phyloP scores from a whole-genome alignment of 2,797 vertebrate species.

The Alfaro cultratus region DNA sequence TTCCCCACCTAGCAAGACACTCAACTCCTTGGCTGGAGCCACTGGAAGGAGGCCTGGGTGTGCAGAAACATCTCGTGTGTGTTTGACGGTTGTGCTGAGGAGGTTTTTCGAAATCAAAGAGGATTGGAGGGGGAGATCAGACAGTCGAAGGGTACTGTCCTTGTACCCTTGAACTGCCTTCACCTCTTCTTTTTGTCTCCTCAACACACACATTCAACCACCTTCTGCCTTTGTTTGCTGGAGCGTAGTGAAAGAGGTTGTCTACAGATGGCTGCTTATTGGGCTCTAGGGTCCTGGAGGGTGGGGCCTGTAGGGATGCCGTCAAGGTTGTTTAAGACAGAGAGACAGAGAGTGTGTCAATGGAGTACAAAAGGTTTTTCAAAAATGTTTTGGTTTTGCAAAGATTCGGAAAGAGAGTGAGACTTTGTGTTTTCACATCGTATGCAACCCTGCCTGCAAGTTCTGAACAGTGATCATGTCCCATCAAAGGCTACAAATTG shows the following conservation, averaged over 20 bases:
- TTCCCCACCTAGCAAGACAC: slow-evolving; percentile 64
- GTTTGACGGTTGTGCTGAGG: neutral
- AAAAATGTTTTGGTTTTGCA: slow-evolving; percentile 29
- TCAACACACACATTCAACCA: slow-evolving; percentile 47
- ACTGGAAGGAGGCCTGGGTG: slow-evolving; percentile 35
- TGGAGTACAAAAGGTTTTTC: slow-evolving; percentile 41
- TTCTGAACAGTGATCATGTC: slow-evolving; percentile 38
- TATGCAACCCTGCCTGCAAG: slow-evolving; percentile 10
- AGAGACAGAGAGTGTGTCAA: slow-evolving; percentile 37
- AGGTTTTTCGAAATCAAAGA: neutral
- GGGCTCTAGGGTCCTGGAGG: slow-evolving; percentile 77
- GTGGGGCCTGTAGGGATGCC: slow-evolving; percentile 62
- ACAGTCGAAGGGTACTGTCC: slow-evolving; percentile 55
- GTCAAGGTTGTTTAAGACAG: slow-evolving; percentile 53
- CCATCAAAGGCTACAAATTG: slow-evolving; percentile 39
- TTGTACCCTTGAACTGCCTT: slow-evolving; percentile 76
- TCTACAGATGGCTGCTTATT: slow-evolving; percentile 86
- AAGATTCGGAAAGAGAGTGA: slow-evolving; percentile 10
- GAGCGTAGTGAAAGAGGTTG: slow-evolving; percentile 76
- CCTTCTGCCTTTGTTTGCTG: slow-evolving; percentile 64
- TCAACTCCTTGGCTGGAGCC: slow-evolving; percentile 47
- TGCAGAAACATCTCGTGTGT: slow-evolving; percentile 16
- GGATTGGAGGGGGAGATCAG: slow-evolving; percentile 14
- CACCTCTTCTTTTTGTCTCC: slow-evolving; percentile 59
- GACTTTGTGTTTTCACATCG: slow-evolving; percentile 20